Evolutionary conservation across 2,797 vertebrate species (phyloP), one percentile per base, ranked within the genome.

Genomic region (Notolabrus celidotus): DNA sequence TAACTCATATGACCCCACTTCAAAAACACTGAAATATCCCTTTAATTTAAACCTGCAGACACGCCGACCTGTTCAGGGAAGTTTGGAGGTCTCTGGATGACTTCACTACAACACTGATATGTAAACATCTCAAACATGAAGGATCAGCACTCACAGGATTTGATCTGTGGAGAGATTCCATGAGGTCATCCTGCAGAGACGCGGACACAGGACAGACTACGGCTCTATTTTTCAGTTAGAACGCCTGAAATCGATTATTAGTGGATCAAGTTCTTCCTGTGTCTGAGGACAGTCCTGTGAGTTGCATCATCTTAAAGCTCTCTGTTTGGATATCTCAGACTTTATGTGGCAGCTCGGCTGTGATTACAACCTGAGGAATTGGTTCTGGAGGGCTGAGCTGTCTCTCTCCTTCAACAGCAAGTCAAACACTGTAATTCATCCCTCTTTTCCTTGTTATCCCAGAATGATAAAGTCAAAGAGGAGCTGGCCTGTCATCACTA

Each of bases 391-490:
- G 62, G 51, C 12, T 3, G 78, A 56, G 59, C 23, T 2, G 34
- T 56, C 54, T 17, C 8, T 36, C 22, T 29, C 45, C 50, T 7
- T 45, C 2, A 67, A 73, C 65, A 75, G 62, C 61, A 5, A 73
- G 47, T 76, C 74, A 66, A 71, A 72, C 67, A 20, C 61, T 45
- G 71, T 79, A 64, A 77, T 62, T 82, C 83, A 78, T 81, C 69
- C 74, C 17, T 46, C 75, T 62, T 76, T 71, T 82, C 80, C 82
- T 77, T 80, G 69, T 84, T 87, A 85, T 51, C 51, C 15, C 0
- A 41, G 62, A 71, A 63, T 70, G 73, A 84, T 82, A 54, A 85
- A 79, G 50, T 62, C 61, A 55, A 17, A 43, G 42, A 66, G 50
- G 49, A 74, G 70, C 43, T 22, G 55, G 25, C 27, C 67, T 56